A percentile compares a stretch with the other conserved stretches of the same genome.
Conservation (phyloP, 2,888 invertebrate genomes). For the Pyrgus malvae region DNA sequence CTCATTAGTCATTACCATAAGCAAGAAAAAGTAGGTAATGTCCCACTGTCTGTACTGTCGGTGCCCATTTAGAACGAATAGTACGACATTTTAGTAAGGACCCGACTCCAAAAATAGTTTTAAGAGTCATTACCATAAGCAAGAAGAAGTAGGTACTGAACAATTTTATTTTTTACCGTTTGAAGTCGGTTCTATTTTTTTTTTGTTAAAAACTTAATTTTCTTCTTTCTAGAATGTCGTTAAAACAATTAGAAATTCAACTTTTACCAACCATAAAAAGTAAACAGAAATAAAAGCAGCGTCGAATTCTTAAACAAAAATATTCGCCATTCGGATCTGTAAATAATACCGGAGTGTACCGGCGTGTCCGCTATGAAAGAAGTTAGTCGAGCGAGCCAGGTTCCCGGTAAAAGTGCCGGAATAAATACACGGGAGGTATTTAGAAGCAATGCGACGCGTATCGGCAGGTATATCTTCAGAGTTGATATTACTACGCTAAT, state of each 20-base stretch:
- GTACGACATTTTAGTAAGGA: too few relatives aligned
- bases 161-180: too few relatives aligned
- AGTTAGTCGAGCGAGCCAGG: slow-evolving; percentile 44
- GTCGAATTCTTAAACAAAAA: neutral
- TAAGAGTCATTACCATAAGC: too few relatives aligned
- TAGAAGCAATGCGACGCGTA: slow-evolving; percentile 47
- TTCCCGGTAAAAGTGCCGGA: slow-evolving; percentile 71
- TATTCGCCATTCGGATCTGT: slow-evolving; percentile 46
- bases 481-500: slow-evolving; percentile 43
- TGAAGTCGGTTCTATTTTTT: too few relatives aligned
- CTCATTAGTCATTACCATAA: too few relatives aligned
- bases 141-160: too few relatives aligned
- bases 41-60: too few relatives aligned
- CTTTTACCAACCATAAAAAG: neutral
- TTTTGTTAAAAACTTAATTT: too few relatives aligned
- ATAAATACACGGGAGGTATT: slow-evolving; percentile 67
- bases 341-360: slow-evolving; percentile 16
- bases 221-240: too few relatives aligned
- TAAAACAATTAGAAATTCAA: neutral
- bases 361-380: slow-evolving; percentile 41
- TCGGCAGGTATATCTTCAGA: slow-evolving; percentile 37
- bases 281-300: neutral
- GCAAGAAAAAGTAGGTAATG: too few relatives aligned
- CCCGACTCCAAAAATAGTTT: too few relatives aligned
- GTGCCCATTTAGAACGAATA: too few relatives aligned